A percentile compares a stretch with the other conserved stretches of the same genome.
phyloP scores from a whole-genome alignment of 2,888 invertebrate genomes.

The Drosophila borborema region DNA sequence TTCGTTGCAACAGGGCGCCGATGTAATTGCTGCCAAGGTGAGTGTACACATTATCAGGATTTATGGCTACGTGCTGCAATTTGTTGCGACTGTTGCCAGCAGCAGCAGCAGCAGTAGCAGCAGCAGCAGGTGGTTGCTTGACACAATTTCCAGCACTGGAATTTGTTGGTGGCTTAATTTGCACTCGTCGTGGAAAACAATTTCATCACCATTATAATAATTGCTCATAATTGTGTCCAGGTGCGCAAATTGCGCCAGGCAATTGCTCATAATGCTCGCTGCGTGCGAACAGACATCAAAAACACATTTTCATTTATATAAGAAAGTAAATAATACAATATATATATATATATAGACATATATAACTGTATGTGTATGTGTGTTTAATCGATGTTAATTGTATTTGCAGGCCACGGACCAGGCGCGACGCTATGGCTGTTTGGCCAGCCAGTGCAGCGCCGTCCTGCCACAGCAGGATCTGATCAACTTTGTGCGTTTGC shows the following conservation, averaged over 20 bases:
- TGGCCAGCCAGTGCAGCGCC: slow-evolving; percentile 91
- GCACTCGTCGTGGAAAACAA: slow-evolving; percentile 18
- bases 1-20: slow-evolving; percentile 94
- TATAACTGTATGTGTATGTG: background rate
- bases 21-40: slow-evolving; percentile 93
- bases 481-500: slow-evolving; percentile 90
- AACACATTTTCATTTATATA: slow-evolving; percentile 39
- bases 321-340: slow-evolving; percentile 2
- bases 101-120: slow-evolving; percentile 11
- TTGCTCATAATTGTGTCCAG: slow-evolving; percentile 59
- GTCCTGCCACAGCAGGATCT: slow-evolving; percentile 87
- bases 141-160: slow-evolving; percentile 21
- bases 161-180: slow-evolving; percentile 40
- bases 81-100: slow-evolving; percentile 37
- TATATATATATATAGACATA: background rate
- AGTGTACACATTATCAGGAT: slow-evolving; percentile 84
- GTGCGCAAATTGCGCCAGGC: slow-evolving; percentile 61
- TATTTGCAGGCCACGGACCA: slow-evolving; percentile 89
- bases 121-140: slow-evolving; percentile 42
- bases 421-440: slow-evolving; percentile 92
- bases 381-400: background rate
- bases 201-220: slow-evolving; percentile 70
- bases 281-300: slow-evolving; percentile 51
- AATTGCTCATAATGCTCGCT: slow-evolving; percentile 63
- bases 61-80: slow-evolving; percentile 65